Evolutionary conservation across 2,888 invertebrate species (phyloP), one percentile per base, ranked within the genome.

Genomic region (Synergus gifuensis): DNA sequence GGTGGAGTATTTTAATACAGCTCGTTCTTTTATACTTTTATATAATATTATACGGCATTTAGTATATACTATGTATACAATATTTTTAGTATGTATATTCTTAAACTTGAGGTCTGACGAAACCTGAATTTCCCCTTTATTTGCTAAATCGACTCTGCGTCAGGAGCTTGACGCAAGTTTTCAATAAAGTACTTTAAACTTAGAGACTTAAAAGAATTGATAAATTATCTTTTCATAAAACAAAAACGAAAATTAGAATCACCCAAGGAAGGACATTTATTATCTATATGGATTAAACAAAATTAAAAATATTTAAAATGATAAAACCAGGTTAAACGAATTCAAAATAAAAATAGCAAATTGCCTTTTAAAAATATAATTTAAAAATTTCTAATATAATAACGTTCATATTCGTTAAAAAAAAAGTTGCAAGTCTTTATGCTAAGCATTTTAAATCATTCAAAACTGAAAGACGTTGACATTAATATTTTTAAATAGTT

Each of bases 21-120:
- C 89, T 90, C 88, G 85, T 87, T 87, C 78, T 86, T 82, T 80
- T 82, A 85, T 86, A 85, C 81, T 85, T 84, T 85, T 86, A 84
- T 86, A 83, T 85, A 85, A 84, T 86, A 83, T 86, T 89, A 87
- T 88, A 87, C 82, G 85, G 85, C 86, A 88, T 89, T 86, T 82
- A 87, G 83, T 89, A 88, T 86, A 82, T 87, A 88, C 85, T 86
- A 85, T 87, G 83, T 88, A 86, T 88, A 86, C 89, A 87, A 81
- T 87, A 85, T 87, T 89, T 87, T 88, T 86, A 87, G 87, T 86
- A 87, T 63, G 84, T 86, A 86, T 88, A 89, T 85, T 85, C 85
- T 88, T 88, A 90, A 89, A 90, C 84, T 88, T 91, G 91, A 91
- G 91, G 91, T 91, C 91, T 91, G 90, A 89, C 88, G 87, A 90